Evolutionary conservation across 2,888 invertebrate species (phyloP), one percentile per base, ranked within the genome.

Genomic region (Phasia obesa): DNA sequence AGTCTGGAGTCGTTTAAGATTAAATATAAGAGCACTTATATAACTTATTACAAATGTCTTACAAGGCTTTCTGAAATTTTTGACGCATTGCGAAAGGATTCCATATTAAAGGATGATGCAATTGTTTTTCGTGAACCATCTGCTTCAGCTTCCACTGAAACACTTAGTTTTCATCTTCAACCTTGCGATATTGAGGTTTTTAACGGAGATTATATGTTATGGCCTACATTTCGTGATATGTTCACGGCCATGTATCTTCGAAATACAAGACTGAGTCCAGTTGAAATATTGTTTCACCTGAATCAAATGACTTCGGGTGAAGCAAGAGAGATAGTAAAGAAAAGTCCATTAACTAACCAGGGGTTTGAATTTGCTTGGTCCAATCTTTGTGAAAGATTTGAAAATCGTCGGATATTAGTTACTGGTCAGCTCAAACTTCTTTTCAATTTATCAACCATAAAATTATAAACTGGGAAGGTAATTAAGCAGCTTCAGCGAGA

Each of bases 171-270:
- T 44, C 17, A 44, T n/a, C n/a, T 44, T n/a, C 17, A n/a, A 5
- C 44, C 44, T 6, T 53, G 27, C 25, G 27, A 53, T 23, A 1
- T 53, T 6, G 27, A 53, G 6, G 15, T 27, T 27, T 44, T 44
- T 44, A n/a, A 17, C 7, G 44, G 44, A 2, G 17, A 17, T 7
- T 53, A 55, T 11, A 15, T 27, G 15, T n/a, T 15, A 15, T 55
- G 55, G 27, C 55, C 55, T 27, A 55, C 27, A n/a, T 55, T 27
- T 25, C 55, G 55, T 27, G 55, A 55, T 13, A 15, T 55, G 2
- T 55, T 55, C 17, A 55, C 55, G 6, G 55, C 27, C 2, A 27
- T 55, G n/a, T 55, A 27, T 31, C 17, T 25, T n/a, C 4, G 19
- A n/a, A 55, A 55, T 25, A 11, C 55, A 7, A 27, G 7, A 17